These are phyloP conservation scores for Actinia equina DNA, from an alignment of 64 coral and sea anemone genomes.

Conservation along the genomic window DNA sequence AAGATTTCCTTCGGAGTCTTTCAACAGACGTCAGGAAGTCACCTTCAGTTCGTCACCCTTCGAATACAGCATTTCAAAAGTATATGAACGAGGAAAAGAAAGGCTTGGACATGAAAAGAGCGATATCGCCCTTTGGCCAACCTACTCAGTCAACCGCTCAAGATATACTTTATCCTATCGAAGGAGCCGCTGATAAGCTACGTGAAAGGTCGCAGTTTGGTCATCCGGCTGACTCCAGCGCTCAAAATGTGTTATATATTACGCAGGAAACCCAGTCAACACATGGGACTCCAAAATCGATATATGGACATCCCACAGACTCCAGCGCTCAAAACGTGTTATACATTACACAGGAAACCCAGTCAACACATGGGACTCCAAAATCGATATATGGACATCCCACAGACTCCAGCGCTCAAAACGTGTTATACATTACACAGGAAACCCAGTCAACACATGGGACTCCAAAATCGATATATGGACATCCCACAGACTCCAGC, in stretches of 20 bases:
- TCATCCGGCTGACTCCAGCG: slow-evolving; percentile 28
- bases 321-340: background rate
- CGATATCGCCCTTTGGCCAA: slow-evolving; percentile 3
- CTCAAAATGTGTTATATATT: background rate
- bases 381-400: background rate
- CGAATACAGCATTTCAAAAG: too few species aligned
- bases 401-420: slow-evolving; percentile 10
- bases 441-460: background rate
- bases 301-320: background rate
- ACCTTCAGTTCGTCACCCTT: background rate
- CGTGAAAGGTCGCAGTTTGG: background rate
- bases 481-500: background rate
- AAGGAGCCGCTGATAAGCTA: background rate
- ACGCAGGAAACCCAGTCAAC: background rate
- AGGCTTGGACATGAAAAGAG: background rate
- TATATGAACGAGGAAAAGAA: too few species aligned
- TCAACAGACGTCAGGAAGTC: background rate
- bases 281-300: background rate
- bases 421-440: background rate
- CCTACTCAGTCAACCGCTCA: slow-evolving; percentile 58
- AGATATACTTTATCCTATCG: slow-evolving; percentile 26
- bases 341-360: background rate
- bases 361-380: background rate
- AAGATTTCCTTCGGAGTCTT: slow-evolving; percentile 15
- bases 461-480: background rate